Conservation (phyloP, 2,113 vertebrate genomes). For the Cyphomyrus plagiostoma region DNA sequence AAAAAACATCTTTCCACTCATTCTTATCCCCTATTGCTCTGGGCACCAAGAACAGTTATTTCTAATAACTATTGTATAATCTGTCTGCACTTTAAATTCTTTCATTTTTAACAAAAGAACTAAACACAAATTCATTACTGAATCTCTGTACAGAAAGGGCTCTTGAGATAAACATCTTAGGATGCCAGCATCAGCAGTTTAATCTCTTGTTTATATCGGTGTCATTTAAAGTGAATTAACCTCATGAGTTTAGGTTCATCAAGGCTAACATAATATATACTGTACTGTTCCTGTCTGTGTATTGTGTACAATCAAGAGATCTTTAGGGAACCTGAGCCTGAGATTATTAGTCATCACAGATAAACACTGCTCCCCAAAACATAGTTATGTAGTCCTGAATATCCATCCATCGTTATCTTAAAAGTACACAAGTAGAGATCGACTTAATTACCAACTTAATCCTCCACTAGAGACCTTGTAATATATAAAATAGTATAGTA, state of each 20-base stretch:
- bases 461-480: background rate
- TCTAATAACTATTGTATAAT: background rate
- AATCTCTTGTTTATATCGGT: background rate
- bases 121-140: background rate
- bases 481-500: background rate
- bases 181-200: background rate
- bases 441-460: background rate
- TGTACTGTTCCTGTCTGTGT: background rate
- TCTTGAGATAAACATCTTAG: background rate
- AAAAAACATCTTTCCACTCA: background rate
- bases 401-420: background rate
- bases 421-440: background rate
- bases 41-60: background rate
- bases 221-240: conserved; percentile 14
- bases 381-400: no score
- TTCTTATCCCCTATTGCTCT: background rate
- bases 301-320: conserved; percentile 39
- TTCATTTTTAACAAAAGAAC: background rate
- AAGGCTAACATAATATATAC: background rate
- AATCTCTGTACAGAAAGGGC: background rate
- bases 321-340: background rate
- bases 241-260: background rate
- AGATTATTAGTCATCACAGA: background rate
- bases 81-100: background rate
- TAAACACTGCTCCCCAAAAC: background rate